These are phyloP conservation scores for Chaetogeoica ovagalla DNA, from an alignment of 2,888 invertebrate species.

Conservation along the genomic window DNA sequence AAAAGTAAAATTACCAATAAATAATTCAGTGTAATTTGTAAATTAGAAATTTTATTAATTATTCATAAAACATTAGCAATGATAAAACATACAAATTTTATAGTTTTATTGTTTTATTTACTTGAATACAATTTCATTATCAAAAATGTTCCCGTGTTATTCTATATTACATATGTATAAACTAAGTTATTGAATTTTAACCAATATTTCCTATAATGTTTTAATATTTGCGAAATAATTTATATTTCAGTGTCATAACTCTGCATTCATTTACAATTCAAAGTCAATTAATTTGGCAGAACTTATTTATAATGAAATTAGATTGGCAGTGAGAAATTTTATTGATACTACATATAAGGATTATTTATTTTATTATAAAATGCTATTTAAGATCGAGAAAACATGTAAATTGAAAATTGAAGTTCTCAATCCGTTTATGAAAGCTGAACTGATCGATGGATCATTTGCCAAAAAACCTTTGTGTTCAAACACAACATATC, in stretches of 20 bases:
- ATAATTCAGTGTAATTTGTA: too few relatives aligned
- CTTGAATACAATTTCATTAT: too few relatives aligned
- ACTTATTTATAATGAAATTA: slow-evolving; percentile 39
- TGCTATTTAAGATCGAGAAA: slow-evolving; percentile 8
- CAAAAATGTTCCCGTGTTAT: too few relatives aligned
- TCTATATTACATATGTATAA: too few relatives aligned
- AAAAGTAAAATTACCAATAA: too few relatives aligned
- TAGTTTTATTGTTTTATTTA: too few relatives aligned
- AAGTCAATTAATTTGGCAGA: slow-evolving; percentile 36
- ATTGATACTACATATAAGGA: not conserved
- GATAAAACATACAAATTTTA: too few relatives aligned
- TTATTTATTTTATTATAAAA: slow-evolving; percentile 21
- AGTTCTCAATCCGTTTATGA: not conserved
- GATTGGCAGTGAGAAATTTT: not conserved
- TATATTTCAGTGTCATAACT: slow-evolving; percentile 21
- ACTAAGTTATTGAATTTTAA: too few relatives aligned
- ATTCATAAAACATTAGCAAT: too few relatives aligned
- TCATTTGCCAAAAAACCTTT: not conserved
- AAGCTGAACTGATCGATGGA: not conserved
- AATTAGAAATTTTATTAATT: too few relatives aligned
- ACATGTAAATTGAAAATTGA: not conserved
- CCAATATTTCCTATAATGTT: too few relatives aligned
- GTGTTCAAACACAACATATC: not conserved
- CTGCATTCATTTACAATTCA: slow-evolving; percentile 6
- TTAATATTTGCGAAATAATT: not conserved